These are phyloP conservation scores for Dipodomys spectabilis DNA, from an alignment of 2,113 vertebrate species.

Conservation along the genomic window DNA sequence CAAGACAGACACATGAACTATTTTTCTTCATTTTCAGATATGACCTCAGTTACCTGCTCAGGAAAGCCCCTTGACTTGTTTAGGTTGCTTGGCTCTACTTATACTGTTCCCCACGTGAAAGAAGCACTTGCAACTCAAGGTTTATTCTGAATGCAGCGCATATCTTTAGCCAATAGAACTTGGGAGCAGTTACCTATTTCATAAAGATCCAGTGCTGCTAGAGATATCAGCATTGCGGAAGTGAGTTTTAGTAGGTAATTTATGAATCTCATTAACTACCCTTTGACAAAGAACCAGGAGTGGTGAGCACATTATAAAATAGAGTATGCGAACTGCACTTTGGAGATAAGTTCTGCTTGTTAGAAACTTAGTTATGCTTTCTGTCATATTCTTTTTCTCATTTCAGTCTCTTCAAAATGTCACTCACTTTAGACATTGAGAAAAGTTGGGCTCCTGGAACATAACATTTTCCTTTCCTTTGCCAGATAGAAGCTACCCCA, in stretches of 20 bases:
- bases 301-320: background rate
- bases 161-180: background rate
- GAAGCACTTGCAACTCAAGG: too few species aligned
- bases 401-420: background rate
- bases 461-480: background rate
- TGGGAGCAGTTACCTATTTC: background rate
- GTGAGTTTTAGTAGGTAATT: background rate
- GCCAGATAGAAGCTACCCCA: background rate
- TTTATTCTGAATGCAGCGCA: background rate
- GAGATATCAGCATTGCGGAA: background rate
- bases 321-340: background rate
- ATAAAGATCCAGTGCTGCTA: background rate
- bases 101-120: too few species aligned
- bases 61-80: background rate
- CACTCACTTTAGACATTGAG: background rate
- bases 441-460: background rate
- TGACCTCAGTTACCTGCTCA: background rate
- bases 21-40: background rate
- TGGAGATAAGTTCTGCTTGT: background rate
- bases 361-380: accelerated
- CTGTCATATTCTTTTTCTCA: background rate
- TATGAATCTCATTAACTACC: background rate
- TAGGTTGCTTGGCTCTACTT: background rate
- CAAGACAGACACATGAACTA: background rate
- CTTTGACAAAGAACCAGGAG: background rate